Evolutionary conservation across 2,888 invertebrate genomes (phyloP).

Genomic region (Plusia festucae): DNA sequence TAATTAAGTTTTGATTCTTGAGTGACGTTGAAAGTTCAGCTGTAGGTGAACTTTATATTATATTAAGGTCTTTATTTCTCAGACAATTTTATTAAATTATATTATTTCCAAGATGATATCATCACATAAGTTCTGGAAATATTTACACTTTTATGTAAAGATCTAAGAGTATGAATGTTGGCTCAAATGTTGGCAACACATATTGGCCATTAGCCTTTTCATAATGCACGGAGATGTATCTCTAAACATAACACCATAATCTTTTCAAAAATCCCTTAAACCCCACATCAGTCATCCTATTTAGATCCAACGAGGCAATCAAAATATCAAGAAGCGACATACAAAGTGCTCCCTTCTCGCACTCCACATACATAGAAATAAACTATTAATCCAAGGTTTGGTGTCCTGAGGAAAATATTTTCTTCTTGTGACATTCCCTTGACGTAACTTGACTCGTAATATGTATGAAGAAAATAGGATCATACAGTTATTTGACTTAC

Average conservation of each 20-base stretch:
- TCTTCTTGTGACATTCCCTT: constrained; percentile 26
- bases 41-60: constrained; percentile 9
- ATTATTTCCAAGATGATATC: not conserved
- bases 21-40: constrained; percentile 41
- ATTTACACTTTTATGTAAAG: not conserved
- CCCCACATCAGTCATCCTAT: constrained; percentile 6
- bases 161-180: not conserved
- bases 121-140: not conserved
- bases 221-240: constrained; percentile 4
- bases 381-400: constrained; percentile 31
- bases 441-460: constrained; percentile 48
- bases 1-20: constrained; percentile 33
- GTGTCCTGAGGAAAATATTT: constrained; percentile 20
- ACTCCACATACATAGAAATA: constrained; percentile 14
- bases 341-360: constrained; percentile 5
- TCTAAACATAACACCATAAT: not conserved
- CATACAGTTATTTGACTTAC: constrained; percentile 18
- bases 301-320: constrained; percentile 7
- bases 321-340: not conserved
- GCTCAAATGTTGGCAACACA: not conserved
- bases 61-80: no score
- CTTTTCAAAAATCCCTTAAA: not conserved
- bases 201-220: not conserved
- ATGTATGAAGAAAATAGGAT: constrained; percentile 22
- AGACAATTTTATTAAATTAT: no score